A percentile compares a stretch with the other conserved stretches of the same genome.
Evolutionary conservation across 2,113 vertebrate species (phyloP).

Genomic region (Oryctolagus cuniculus): DNA sequence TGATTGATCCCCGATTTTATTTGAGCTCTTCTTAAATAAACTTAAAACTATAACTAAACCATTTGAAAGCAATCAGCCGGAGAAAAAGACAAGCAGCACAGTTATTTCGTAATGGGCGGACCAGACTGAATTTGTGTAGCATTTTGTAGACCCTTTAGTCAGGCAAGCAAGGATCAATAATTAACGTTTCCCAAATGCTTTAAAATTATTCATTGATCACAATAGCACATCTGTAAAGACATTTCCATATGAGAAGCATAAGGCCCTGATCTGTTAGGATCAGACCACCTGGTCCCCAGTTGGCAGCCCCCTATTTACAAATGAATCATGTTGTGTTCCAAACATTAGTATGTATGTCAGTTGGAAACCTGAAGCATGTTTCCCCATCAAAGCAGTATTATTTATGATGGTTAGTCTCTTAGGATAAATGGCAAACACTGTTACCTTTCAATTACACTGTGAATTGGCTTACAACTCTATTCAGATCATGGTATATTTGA

Average conservation of each 20-base stretch:
- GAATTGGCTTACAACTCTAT: slow-evolving; percentile 42
- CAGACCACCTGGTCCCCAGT: slow-evolving; percentile 73
- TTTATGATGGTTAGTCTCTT: slow-evolving; percentile 60
- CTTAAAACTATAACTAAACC: slow-evolving; percentile 25
- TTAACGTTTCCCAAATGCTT: slow-evolving; percentile 74
- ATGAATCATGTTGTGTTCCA: slow-evolving; percentile 72
- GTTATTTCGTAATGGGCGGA: slow-evolving; percentile 58
- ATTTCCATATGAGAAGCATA: slow-evolving; percentile 81
- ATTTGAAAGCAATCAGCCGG: slow-evolving; percentile 52
- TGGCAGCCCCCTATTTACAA: slow-evolving; percentile 69
- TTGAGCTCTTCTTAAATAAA: slow-evolving; percentile 33
- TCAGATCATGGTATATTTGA: slow-evolving; percentile 43
- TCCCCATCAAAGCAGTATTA: slow-evolving; percentile 54
- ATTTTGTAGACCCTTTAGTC: slow-evolving; percentile 61
- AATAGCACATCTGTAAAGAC: slow-evolving; percentile 77
- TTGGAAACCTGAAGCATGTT: slow-evolving; percentile 67
- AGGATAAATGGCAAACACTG: slow-evolving; percentile 38
- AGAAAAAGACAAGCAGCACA: neutral
- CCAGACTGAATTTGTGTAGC: slow-evolving; percentile 29
- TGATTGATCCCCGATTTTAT: slow-evolving; percentile 28
- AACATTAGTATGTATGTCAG: slow-evolving; percentile 62
- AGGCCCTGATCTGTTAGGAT: slow-evolving; percentile 76
- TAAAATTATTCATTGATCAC: slow-evolving; percentile 79
- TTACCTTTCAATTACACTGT: slow-evolving; percentile 14
- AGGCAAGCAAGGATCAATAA: slow-evolving; percentile 75